phyloP scores from a whole-genome alignment of 1,140 invertebrate genomes.

The Anastrepha ludens region DNA sequence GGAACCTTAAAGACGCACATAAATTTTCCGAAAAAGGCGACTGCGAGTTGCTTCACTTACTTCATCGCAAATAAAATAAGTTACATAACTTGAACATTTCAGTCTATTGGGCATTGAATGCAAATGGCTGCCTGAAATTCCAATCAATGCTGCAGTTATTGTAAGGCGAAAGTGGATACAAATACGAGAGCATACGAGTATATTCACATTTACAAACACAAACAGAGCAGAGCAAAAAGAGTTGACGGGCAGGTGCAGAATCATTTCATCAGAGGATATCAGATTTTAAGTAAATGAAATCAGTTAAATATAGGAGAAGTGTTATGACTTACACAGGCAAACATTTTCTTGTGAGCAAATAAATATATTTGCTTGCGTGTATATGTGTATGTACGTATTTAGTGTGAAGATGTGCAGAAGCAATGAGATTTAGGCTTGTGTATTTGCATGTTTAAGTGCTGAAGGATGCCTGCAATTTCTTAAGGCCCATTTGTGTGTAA shows the following conservation, averaged over 20 bases:
- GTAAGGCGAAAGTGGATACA: background rate
- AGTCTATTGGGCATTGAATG: background rate
- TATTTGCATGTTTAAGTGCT: too few relatives aligned
- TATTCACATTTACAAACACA: background rate
- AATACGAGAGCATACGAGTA: background rate
- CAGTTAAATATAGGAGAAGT: too few relatives aligned
- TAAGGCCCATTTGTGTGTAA: too few relatives aligned
- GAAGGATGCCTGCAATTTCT: too few relatives aligned
- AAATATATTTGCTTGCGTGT: background rate
- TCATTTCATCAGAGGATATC: background rate
- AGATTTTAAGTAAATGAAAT: background rate
- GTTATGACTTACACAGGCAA: background rate
- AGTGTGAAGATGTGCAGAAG: too few relatives aligned
- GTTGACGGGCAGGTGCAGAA: background rate
- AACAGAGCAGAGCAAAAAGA: background rate
- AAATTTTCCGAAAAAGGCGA: too few relatives aligned
- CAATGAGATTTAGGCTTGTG: too few relatives aligned
- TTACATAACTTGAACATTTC: background rate
- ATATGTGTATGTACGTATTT: too few relatives aligned
- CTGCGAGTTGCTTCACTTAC: too few relatives aligned
- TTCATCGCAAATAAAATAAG: background rate
- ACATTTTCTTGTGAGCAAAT: background rate
- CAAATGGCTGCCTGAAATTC: background rate
- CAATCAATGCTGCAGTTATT: slow-evolving; percentile 5
- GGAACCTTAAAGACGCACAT: too few relatives aligned